A percentile compares a stretch with the other conserved stretches of the same genome.
Conservation (phyloP, 2,113 vertebrate species). For the Australoheros scitulus region DNA sequence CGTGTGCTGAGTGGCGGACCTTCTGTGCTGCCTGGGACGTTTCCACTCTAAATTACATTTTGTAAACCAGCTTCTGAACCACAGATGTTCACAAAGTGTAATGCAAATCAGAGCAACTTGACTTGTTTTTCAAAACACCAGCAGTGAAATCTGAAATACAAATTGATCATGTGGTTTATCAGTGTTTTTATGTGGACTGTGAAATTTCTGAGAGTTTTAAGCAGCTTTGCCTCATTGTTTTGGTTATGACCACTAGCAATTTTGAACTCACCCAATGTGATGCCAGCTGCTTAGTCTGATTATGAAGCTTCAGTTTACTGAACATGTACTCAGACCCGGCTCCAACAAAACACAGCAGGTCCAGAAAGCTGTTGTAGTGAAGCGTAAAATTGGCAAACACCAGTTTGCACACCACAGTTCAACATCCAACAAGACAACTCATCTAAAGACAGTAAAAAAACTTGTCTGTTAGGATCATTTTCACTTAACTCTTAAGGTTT, state of each 20-base stretch:
- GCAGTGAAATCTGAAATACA: background rate
- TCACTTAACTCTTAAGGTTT: no score
- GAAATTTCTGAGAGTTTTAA: background rate
- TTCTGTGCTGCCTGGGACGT: background rate
- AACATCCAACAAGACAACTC: no score
- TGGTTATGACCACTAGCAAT: background rate
- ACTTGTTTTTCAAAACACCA: background rate
- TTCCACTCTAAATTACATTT: slow-evolving; percentile 1
- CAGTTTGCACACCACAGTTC: no score
- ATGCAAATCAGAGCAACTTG: background rate
- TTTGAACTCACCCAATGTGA: background rate
- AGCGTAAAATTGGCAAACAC: background rate
- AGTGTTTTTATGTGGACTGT: background rate
- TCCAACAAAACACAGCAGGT: background rate
- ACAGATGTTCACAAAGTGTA: background rate
- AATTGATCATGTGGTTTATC: background rate
- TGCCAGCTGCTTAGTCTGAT: background rate
- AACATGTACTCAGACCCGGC: background rate
- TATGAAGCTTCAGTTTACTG: no score
- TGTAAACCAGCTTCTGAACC: background rate
- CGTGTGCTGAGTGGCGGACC: background rate
- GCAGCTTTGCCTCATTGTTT: no score
- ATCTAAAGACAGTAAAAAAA: no score
- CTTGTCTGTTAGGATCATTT: no score
- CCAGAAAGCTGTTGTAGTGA: background rate